These are phyloP conservation scores for Ephestia elutella DNA, from an alignment of 1,140 invertebrate species.

Conservation along the genomic window DNA sequence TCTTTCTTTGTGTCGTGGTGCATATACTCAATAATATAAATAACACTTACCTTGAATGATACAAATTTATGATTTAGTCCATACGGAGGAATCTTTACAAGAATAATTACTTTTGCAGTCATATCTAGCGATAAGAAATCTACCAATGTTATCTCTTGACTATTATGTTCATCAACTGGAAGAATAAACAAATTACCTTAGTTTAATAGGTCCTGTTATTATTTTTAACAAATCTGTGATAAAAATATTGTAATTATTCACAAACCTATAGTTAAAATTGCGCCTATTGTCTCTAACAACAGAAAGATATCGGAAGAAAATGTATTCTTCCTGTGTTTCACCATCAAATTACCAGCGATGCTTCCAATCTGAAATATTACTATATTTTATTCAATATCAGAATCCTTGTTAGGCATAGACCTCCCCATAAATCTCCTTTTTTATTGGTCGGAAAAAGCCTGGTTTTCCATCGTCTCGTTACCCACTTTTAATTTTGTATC, in stretches of 20 bases:
- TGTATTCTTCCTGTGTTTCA: conserved; percentile 80
- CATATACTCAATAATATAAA: neutral
- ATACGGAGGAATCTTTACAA: conserved; percentile 73
- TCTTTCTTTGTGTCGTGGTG: too few species aligned
- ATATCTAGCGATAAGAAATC: conserved; percentile 78
- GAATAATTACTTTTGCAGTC: conserved; percentile 78
- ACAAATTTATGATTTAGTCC: conserved; percentile 68
- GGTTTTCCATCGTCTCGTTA: too few species aligned
- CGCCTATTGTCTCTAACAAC: conserved; percentile 79
- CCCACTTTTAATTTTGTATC: too few species aligned
- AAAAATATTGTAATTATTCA: neutral
- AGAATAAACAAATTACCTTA: conserved; percentile 6
- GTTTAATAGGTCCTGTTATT: neutral
- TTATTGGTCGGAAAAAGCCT: too few species aligned
- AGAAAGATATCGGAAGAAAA: conserved; percentile 87
- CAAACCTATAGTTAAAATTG: conserved; percentile 75
- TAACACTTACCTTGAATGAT: conserved; percentile 75
- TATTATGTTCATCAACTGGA: conserved; percentile 21
- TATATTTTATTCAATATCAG: neutral
- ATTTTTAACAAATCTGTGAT: conserved; percentile 6
- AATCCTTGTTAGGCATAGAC: too few species aligned
- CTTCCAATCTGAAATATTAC: conserved; percentile 75
- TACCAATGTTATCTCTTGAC: conserved; percentile 51
- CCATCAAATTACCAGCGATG: conserved; percentile 84
- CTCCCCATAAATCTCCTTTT: too few species aligned